A percentile compares a stretch with the other conserved stretches of the same genome.
Conservation (phyloP, 2,797 vertebrate genomes). For the Epinephelus coioides region DNA sequence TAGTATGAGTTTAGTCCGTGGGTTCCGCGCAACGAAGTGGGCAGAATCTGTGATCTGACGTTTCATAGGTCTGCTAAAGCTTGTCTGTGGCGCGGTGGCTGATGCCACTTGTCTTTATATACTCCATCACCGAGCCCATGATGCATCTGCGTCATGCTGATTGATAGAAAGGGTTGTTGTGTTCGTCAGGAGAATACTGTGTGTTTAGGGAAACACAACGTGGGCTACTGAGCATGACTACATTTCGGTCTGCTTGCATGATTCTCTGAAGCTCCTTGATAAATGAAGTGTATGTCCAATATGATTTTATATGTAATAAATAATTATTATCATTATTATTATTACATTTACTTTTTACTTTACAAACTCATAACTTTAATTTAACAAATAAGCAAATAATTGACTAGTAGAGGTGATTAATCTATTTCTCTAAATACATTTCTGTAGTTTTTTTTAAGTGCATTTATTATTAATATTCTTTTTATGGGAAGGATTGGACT, state of each 20-base stretch:
- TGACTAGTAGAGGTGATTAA: too few species aligned
- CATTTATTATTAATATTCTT: too few species aligned
- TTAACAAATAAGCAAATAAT: too few species aligned
- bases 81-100: constrained; percentile 16
- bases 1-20: background rate
- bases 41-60: background rate
- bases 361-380: too few species aligned
- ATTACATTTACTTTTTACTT: too few species aligned
- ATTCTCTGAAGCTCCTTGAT: background rate
- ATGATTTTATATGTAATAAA: too few species aligned
- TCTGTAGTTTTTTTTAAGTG: too few species aligned
- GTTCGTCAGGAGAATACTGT: constrained; percentile 41
- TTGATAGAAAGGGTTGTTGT: constrained; percentile 45
- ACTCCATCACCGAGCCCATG: constrained; percentile 5
- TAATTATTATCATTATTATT: too few species aligned
- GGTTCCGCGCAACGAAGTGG: background rate
- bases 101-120: constrained; percentile 62
- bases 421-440: too few species aligned
- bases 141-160: constrained; percentile 59
- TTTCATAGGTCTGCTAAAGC: background rate
- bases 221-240: background rate
- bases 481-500: too few species aligned
- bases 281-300: background rate
- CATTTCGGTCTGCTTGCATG: background rate
- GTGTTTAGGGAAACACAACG: constrained; percentile 32